Base-by-base conservation (phyloP, 2,113 vertebrate species). In the Scartelaos histophorus region DNA sequence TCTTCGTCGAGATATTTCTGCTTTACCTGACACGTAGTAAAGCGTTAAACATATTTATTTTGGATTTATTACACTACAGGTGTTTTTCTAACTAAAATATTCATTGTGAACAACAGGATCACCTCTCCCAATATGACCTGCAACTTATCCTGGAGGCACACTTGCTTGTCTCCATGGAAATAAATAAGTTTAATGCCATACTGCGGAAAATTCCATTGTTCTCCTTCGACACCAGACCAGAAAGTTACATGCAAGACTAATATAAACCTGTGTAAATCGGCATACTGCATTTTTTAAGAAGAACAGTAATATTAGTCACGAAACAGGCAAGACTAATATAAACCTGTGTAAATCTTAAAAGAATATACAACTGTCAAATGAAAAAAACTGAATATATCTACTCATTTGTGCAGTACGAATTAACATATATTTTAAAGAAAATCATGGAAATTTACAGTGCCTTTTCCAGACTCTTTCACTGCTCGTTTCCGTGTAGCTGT, bases 381-480 rank as follows among this genome's bases (percentile, higher is more conserved):
- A 47, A 54, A 43, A 5, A 38, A 38, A 38, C 7, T 2, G 21
- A n/a, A n/a, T 21, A 43, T 1, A 43, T 21, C 4, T 25, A 4
- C 25, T 25, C 13, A 58, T 58, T 13, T 58, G 22, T 25, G 22
- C 56, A 25, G 13, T 3, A 58, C 56, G 7, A 5, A 58, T 21
- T 58, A 25, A 6, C 22, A 58, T 58, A 25, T 54, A n/a, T 25
- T 58, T 58, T 25, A 25, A 58, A 3, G 15, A 58, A 25, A 2
- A 57, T 25, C 22, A 25, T 57, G 56, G 21, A 57, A 22, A 57
- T 13, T 11, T 21, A 25, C 22, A 57, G 56, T 57, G 21, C 56
- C 22, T 58, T 54, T 15, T 62, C 74, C 78, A 79, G 69, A 68
- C 79, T 84, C 83, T 73, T 85, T 74, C 34, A 61, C 66, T 67